These are phyloP conservation scores for Euplagia quadripunctaria DNA, from an alignment of 2,888 invertebrate species.

Conservation along the genomic window DNA sequence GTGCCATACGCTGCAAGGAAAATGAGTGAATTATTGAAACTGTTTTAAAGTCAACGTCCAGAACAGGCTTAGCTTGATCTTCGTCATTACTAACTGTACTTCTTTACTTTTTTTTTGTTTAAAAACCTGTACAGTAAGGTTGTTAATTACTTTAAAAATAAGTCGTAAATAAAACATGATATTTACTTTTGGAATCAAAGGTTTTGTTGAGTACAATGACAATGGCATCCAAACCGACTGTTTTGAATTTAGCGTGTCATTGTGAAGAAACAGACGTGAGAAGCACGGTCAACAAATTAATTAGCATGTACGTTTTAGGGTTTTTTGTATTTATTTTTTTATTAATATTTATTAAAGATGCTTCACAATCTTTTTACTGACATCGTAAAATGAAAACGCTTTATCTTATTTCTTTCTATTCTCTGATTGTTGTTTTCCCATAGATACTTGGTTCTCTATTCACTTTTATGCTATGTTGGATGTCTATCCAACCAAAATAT, in stretches of 20 bases:
- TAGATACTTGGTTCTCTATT: background rate
- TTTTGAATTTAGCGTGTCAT: slow-evolving; percentile 50
- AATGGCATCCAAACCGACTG: slow-evolving; percentile 37
- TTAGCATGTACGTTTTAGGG: slow-evolving; percentile 15
- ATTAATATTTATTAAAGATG: slow-evolving; percentile 15
- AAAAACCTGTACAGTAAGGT: slow-evolving; percentile 2
- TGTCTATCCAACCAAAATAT: no score
- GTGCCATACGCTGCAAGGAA: no score
- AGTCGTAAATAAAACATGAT: slow-evolving; percentile 42
- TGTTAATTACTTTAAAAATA: slow-evolving; percentile 38
- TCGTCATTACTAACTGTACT: background rate
- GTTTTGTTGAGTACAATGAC: slow-evolving; percentile 42
- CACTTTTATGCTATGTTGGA: background rate
- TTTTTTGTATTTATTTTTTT: slow-evolving; percentile 15
- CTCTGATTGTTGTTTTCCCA: background rate
- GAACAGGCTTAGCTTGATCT: background rate
- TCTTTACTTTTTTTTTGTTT: background rate
- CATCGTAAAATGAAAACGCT: slow-evolving; percentile 1
- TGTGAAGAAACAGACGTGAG: slow-evolving; percentile 30
- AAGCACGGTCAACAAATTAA: slow-evolving; percentile 23
- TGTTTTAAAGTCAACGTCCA: background rate
- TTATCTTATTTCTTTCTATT: background rate
- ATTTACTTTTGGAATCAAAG: slow-evolving; percentile 46
- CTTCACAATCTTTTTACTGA: slow-evolving; percentile 5
- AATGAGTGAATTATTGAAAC: background rate